These are phyloP conservation scores for Trachelipus rathkii DNA, from an alignment of 1,140 invertebrate genomes.

Conservation along the genomic window DNA sequence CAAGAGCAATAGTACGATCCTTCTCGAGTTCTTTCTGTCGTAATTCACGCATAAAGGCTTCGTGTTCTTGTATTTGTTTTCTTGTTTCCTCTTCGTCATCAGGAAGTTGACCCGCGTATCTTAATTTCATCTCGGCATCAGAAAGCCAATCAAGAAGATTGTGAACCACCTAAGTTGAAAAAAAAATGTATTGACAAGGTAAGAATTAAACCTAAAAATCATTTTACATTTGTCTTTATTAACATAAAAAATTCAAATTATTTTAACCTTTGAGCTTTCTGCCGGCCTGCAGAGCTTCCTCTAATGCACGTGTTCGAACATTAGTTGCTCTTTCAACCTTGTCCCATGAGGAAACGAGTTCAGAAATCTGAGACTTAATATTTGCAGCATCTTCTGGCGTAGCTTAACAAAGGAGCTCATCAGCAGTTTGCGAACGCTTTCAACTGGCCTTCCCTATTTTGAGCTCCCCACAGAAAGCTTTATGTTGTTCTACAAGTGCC, in stretches of 20 bases:
- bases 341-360: conserved; percentile 81
- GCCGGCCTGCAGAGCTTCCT: conserved; percentile 79
- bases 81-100: conserved; percentile 86
- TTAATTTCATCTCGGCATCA: conserved; percentile 86
- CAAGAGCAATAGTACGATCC: conserved; percentile 78
- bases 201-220: not conserved
- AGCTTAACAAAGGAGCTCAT: conserved; percentile 78
- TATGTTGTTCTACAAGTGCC: conserved; percentile 86
- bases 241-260: conserved; percentile 21
- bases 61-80: conserved; percentile 78
- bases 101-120: conserved; percentile 78
- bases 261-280: conserved; percentile 77
- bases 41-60: conserved; percentile 80
- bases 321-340: conserved; percentile 71
- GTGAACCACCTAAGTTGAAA: conserved; percentile 63
- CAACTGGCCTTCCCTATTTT: conserved; percentile 83
- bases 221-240: not conserved
- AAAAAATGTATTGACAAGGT: not conserved
- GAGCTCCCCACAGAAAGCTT: conserved; percentile 86
- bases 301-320: conserved; percentile 70
- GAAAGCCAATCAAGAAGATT: conserved; percentile 92
- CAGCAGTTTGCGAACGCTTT: conserved; percentile 81
- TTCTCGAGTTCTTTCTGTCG: conserved; percentile 78
- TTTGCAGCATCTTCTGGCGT: conserved; percentile 70
- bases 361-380: conserved; percentile 73